Conservation (phyloP, 1,140 invertebrate species). For the Dinoponera quadriceps region DNA sequence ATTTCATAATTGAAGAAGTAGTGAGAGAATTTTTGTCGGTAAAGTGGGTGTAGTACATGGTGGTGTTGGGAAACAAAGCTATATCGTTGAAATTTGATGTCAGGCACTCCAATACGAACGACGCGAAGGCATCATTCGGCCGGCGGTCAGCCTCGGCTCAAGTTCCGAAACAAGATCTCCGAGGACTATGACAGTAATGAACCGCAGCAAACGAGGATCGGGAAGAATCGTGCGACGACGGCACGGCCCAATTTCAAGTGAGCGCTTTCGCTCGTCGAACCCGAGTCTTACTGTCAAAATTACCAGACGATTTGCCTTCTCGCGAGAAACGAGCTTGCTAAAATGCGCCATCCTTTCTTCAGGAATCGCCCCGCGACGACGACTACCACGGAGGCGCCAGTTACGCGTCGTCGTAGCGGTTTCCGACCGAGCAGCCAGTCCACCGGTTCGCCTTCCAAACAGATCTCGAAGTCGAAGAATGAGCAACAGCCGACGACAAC, state of each 20-base stretch:
- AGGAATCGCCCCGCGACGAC: conserved; percentile 80
- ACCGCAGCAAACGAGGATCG: conserved; percentile 66
- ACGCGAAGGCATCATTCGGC: conserved; percentile 74
- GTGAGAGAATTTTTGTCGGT: too few relatives aligned
- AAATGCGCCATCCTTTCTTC: not conserved
- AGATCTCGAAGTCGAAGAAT: conserved; percentile 68
- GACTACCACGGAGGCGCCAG: conserved; percentile 79
- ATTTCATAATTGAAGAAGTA: too few relatives aligned
- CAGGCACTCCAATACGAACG: conserved; percentile 70
- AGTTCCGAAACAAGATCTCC: conserved; percentile 83
- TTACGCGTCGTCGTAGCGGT: conserved; percentile 79
- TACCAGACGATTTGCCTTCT: too few relatives aligned
- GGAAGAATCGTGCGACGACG: conserved; percentile 77
- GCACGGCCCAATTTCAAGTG: conserved; percentile 82
- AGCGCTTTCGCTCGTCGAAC: conserved; percentile 15
- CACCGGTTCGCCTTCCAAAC: conserved; percentile 68
- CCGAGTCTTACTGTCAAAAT: too few relatives aligned
- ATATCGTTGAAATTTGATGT: not conserved
- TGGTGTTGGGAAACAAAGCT: too few relatives aligned
- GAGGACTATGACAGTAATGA: conserved; percentile 82
- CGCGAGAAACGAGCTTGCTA: not conserved
- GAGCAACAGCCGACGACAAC: conserved; percentile 64
- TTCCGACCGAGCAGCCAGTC: conserved; percentile 80
- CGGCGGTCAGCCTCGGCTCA: conserved; percentile 73
- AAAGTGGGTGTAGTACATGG: too few relatives aligned